phyloP scores from a whole-genome alignment of 2,797 vertebrate genomes.

The Uromys caudimaculatus region DNA sequence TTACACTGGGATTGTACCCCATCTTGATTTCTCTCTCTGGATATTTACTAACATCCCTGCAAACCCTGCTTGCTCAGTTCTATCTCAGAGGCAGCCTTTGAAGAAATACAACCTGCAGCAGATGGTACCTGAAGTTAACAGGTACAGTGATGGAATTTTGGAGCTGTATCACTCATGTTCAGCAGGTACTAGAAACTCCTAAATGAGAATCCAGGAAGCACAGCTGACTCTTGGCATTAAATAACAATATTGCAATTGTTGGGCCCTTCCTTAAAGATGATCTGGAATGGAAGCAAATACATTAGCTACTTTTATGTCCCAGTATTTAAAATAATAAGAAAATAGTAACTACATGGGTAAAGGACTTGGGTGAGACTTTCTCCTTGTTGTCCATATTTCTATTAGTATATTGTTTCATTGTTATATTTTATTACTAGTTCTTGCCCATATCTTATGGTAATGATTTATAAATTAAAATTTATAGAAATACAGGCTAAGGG shows the following conservation, averaged over 20 bases:
- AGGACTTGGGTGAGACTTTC: background rate
- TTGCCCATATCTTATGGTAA: background rate
- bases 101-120: background rate
- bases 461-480: background rate
- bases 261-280: background rate
- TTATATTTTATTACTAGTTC: background rate
- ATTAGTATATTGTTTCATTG: background rate
- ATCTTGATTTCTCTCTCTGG: background rate
- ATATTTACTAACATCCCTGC: background rate
- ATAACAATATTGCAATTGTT: background rate
- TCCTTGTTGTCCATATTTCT: background rate
- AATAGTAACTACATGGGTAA: background rate
- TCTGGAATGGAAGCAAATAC: background rate
- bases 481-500: background rate
- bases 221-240: background rate
- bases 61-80: background rate
- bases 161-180: background rate
- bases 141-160: background rate
- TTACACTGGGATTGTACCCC: background rate
- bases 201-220: background rate
- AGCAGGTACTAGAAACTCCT: background rate
- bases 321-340: slow-evolving; percentile 10
- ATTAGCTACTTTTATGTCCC: background rate
- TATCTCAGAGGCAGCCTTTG: slow-evolving; percentile 16
- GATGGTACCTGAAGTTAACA: background rate